Conservation (phyloP, 2,797 vertebrate species). For the Xyrichtys novacula region DNA sequence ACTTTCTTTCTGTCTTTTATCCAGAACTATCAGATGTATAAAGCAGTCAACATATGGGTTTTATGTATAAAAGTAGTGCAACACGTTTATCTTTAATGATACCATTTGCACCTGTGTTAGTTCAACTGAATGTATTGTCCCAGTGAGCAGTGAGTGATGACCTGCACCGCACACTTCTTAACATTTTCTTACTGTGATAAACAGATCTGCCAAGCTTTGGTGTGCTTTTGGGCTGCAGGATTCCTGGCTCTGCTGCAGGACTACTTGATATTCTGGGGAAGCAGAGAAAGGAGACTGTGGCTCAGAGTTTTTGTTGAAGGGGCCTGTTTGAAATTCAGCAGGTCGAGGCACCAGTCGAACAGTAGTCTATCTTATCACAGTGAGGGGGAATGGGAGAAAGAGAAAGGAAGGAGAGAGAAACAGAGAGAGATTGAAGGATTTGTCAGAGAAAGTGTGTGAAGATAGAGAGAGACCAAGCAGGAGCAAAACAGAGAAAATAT, state of each 20-base stretch:
- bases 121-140: not conserved
- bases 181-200: constrained; percentile 26
- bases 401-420: constrained; percentile 37
- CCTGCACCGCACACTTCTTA: not conserved
- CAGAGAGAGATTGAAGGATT: constrained; percentile 57
- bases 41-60: too few relatives aligned
- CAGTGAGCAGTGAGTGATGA: not conserved
- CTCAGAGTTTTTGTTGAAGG: constrained; percentile 66
- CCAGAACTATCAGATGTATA: too few relatives aligned
- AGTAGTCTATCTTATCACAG: constrained; percentile 76
- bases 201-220: constrained; percentile 33
- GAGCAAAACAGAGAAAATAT: constrained; percentile 55
- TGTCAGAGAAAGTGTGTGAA: constrained; percentile 27
- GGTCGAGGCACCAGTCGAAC: constrained; percentile 69
- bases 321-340: constrained; percentile 80
- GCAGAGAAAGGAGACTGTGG: constrained; percentile 58
- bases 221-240: constrained; percentile 15
- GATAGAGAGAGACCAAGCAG: constrained; percentile 19
- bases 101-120: not conserved
- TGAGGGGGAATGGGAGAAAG: constrained; percentile 53
- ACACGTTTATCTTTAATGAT: not conserved
- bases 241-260: constrained; percentile 52
- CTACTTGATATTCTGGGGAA: constrained; percentile 77
- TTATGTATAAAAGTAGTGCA: not conserved
- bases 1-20: too few relatives aligned